Percentiles rank a stretch among this genome's conserved stretches.
Conservation (phyloP, 2,797 vertebrate genomes). For the Spondyliosoma cantharus region DNA sequence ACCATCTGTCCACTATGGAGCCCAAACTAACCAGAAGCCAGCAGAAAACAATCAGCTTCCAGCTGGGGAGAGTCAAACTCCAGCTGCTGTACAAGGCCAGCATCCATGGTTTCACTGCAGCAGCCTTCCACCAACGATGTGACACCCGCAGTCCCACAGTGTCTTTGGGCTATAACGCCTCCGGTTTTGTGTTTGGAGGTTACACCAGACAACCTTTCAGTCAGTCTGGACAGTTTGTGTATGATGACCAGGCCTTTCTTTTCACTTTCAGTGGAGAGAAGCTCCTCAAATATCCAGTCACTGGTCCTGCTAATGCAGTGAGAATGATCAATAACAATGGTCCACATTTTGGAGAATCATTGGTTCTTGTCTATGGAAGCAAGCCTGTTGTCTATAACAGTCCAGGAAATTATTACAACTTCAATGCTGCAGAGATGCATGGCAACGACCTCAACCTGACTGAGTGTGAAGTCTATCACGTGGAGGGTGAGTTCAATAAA, state of each 20-base stretch:
- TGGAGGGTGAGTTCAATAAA: conserved; percentile 54
- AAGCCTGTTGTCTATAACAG: background rate
- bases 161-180: conserved; percentile 71
- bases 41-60: conserved; percentile 35
- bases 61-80: conserved; percentile 53
- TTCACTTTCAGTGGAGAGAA: conserved; percentile 59
- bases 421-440: conserved; percentile 52
- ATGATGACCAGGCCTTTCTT: conserved; percentile 69
- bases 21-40: conserved; percentile 30
- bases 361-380: conserved; percentile 41
- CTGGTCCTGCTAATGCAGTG: accelerated
- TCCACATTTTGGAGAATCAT: conserved; percentile 65
- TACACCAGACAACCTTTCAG: conserved; percentile 66
- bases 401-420: conserved; percentile 53
- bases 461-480: conserved; percentile 74
- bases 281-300: conserved; percentile 36
- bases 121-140: conserved; percentile 74
- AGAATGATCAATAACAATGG: accelerated
- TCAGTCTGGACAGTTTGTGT: conserved; percentile 20
- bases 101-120: conserved; percentile 39
- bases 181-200: conserved; percentile 74
- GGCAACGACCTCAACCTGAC: conserved; percentile 46
- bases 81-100: conserved; percentile 55
- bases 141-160: conserved; percentile 69
- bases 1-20: conserved; percentile 18